These are phyloP conservation scores for Lanius collurio DNA, from an alignment of 2,113 vertebrate genomes.

Conservation along the genomic window DNA sequence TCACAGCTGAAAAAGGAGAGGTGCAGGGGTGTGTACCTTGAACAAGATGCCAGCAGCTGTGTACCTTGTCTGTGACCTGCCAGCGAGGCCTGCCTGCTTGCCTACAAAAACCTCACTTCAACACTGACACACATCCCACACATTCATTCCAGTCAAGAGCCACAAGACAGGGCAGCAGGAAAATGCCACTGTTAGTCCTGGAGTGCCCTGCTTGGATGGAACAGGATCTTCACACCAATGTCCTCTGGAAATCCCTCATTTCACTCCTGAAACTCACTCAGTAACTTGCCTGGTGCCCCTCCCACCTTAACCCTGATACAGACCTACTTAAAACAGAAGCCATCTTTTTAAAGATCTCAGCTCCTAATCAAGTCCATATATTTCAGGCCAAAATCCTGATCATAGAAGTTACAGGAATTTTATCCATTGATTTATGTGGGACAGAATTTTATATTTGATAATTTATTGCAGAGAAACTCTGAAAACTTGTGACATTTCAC, in stretches of 20 bases:
- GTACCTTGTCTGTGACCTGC: not conserved
- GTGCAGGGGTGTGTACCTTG: too few relatives aligned
- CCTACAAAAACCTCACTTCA: not conserved
- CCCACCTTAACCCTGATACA: not conserved
- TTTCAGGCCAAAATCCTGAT: not conserved
- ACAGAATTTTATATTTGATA: not conserved
- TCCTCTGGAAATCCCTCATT: not conserved
- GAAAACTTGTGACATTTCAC: not conserved
- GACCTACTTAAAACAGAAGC: not conserved
- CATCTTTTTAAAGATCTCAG: not conserved
- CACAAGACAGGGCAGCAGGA: not conserved
- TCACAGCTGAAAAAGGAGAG: not conserved
- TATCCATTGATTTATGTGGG: not conserved
- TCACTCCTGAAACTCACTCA: not conserved
- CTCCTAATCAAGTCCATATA: not conserved
- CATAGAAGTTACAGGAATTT: not conserved
- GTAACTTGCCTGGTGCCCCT: not conserved
- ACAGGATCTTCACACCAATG: accelerated
- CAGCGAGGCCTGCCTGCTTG: not conserved
- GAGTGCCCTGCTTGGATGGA: not conserved
- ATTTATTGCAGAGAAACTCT: not conserved
- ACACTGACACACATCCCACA: not conserved
- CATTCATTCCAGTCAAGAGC: not conserved
- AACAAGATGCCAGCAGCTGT: accelerated
- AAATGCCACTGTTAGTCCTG: not conserved